phyloP scores from a whole-genome alignment of 2,797 vertebrate genomes.

The Cyclura pinguis region DNA sequence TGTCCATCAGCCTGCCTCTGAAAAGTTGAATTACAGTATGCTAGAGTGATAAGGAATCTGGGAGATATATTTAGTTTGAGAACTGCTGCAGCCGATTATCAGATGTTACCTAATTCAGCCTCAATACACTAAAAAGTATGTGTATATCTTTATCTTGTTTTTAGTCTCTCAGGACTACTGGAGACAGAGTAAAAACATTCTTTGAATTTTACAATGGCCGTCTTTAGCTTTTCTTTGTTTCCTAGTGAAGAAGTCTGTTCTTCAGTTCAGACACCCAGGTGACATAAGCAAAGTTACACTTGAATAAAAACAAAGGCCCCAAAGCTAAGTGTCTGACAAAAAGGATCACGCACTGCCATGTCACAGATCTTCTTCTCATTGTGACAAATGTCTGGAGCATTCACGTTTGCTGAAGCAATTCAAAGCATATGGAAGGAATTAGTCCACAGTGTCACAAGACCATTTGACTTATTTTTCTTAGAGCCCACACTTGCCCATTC shows the following conservation, averaged over 20 bases:
- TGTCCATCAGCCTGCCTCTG: not conserved
- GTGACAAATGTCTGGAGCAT: conserved; percentile 20
- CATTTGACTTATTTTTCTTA: not conserved
- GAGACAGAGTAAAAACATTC: not conserved
- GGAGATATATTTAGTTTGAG: not conserved
- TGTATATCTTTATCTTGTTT: not conserved
- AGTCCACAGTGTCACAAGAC: not conserved
- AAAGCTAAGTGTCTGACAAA: conserved; percentile 45
- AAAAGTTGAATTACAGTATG: not conserved
- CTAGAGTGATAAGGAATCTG: no score
- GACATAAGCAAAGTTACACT: conserved; percentile 46
- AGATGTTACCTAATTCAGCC: not conserved
- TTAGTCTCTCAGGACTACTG: not conserved
- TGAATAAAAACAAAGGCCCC: conserved; percentile 12
- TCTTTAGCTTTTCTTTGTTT: not conserved
- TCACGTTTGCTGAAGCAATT: not conserved
- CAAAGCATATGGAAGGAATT: not conserved
- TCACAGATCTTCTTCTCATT: conserved; percentile 8
- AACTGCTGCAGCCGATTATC: not conserved
- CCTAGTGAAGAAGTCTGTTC: conserved; percentile 11
- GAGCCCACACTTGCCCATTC: not conserved
- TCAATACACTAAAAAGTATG: not conserved
- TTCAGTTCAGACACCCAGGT: conserved; percentile 25
- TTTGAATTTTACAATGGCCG: not conserved
- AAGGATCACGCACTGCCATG: conserved; percentile 46